A percentile compares a stretch with the other conserved stretches of the same genome.
These are phyloP conservation scores for Gallinago stenura DNA, from an alignment of 2,797 vertebrate species.

Conservation along the genomic window DNA sequence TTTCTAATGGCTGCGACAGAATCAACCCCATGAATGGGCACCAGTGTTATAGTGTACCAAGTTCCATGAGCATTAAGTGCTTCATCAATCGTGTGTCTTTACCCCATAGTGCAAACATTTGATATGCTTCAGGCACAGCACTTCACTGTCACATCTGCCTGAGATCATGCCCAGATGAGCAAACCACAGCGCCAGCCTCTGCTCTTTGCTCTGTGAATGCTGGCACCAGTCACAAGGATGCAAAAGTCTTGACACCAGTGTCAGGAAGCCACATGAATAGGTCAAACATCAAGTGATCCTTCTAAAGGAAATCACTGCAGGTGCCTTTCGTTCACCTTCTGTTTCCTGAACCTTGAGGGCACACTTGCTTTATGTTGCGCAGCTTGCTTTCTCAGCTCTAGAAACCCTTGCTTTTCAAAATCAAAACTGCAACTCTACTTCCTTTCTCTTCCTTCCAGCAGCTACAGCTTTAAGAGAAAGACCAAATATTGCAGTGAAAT, in stretches of 20 bases:
- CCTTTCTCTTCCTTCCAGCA: neutral
- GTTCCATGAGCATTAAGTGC: accelerated
- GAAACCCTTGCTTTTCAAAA: constrained; percentile 11
- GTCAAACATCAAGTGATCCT: constrained; percentile 41
- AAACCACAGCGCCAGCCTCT: neutral
- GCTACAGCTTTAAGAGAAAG: neutral
- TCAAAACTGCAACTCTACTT: neutral
- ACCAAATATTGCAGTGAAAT: neutral
- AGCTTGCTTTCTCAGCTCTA: neutral
- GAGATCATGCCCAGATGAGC: neutral
- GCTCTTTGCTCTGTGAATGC: neutral
- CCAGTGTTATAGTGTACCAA: neutral
- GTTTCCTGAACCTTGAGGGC: constrained; percentile 43
- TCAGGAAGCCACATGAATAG: neutral
- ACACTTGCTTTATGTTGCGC: constrained; percentile 25
- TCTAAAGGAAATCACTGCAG: constrained; percentile 35
- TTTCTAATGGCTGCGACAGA: neutral
- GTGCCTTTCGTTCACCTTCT: constrained; percentile 38
- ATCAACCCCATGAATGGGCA: neutral
- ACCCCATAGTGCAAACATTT: neutral
- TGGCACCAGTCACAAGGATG: neutral
- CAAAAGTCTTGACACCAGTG: neutral
- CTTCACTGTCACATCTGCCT: neutral
- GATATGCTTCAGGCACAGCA: neutral
- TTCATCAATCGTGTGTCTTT: neutral